Evolutionary conservation across 2,113 vertebrate genomes (phyloP).

Genomic region (Strigops habroptila): DNA sequence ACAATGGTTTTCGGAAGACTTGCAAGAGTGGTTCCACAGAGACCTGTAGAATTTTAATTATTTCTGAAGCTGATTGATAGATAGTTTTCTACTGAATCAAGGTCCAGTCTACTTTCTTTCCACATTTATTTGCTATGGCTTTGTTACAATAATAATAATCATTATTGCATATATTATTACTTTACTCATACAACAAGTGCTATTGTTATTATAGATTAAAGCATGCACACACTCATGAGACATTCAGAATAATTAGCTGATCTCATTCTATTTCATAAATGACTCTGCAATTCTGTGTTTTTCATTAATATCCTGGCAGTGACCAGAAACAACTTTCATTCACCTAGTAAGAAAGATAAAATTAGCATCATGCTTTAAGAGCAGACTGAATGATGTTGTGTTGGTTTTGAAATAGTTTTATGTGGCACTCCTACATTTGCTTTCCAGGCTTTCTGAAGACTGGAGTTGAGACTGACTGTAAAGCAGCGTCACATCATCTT

Average conservation of each 20-base stretch:
- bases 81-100: background rate
- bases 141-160: background rate
- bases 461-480: background rate
- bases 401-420: background rate
- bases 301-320: background rate
- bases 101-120: background rate
- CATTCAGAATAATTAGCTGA: background rate
- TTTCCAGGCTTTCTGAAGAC: background rate
- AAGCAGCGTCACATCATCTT: background rate
- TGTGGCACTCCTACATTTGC: background rate
- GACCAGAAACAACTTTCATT: background rate
- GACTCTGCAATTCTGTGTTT: background rate
- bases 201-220: background rate
- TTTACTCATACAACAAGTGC: background rate
- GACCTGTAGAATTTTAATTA: background rate
- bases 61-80: background rate
- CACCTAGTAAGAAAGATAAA: background rate
- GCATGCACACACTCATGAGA: background rate
- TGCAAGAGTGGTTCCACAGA: background rate
- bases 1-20: background rate
- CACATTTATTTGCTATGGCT: background rate
- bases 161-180: background rate
- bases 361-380: background rate
- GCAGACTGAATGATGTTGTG: background rate
- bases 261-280: background rate